Base-by-base conservation (phyloP, 1,140 invertebrate genomes). In the Stenopsyche tienmushanensis region DNA sequence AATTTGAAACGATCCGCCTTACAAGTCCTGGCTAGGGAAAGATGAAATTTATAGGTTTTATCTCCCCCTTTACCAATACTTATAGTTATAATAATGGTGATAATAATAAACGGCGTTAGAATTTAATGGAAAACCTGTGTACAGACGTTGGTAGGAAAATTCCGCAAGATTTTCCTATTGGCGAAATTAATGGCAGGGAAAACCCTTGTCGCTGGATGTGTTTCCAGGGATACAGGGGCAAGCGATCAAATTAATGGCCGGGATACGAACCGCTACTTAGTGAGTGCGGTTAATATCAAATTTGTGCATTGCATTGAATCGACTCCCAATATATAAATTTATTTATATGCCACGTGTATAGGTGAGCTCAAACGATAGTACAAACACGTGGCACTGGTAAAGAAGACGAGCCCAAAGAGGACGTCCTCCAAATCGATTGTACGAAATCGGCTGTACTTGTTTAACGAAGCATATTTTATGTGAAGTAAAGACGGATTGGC, bases 11-110 rank as follows among this genome's bases (percentile, higher is more conserved):
- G 54, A 29, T 57, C 34, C 54, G 54, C 54, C 54, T 57, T 57
- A 57, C 54, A 23, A 57, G 54, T 25, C 21, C 39, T n/a, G 25
- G 50, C 53, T 47, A 45, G 41, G 34, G 29, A 20, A 49, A 64
- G 64, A 67, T 50, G 39, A 63, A 67, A 67, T 67, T 67, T 67
- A 67, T 67, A 42, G 66, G 66, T 64, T 64, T 67, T 67, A 67
- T 63, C 66, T 67, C 39, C 50, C 23, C 50, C 21, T 44, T 41
- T 17, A n/a, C 29, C 49, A 50, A 60, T 60, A 13, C 9, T 9
- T 9, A 60, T 9, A 20, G 13, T 49, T 39, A 49, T 29, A 10
- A 49, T 49, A 24, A 47, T 49, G n/a, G 25, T 17, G 44, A 60
- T 49, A 49, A 60, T 17, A 15, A 15, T 25, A 23, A 39, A 42